Base-by-base conservation (phyloP, 2,113 vertebrate genomes). In the Mesoclemmys tuberculata region DNA sequence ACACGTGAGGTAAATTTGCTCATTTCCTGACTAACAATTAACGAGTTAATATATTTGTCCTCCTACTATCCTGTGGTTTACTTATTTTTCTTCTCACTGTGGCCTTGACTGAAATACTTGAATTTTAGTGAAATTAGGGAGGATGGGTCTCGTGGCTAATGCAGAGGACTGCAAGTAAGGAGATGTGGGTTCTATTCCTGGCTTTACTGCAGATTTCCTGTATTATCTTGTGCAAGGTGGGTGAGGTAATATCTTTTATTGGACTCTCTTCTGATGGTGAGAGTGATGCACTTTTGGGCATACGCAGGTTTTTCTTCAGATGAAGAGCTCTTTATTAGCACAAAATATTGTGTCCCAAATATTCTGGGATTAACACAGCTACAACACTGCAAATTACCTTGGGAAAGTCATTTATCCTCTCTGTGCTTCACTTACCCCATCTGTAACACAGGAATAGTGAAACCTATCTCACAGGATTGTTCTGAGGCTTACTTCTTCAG, bases 131-230 rank as follows among this genome's bases (percentile, higher is more conserved):
- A 77, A 35, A 2, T 52, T 71, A 80, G 11, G 12, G n/a, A 11
- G 38, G 4, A 26, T 0, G 27, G 46, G 12, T 77, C 48, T 31
- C 48, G 71, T 0, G 0, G 2, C 79, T 82, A 84, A 49, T 3
- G 11, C 27, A 89, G 12, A 5, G 1, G 0, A 24, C 1, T 49
- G 52, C 13, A 3, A 81, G 29, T 55, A 64, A 80, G 0, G 49
- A 19, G 52, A 2, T 16, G 18, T 89, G 35, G 1, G 38, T 80
- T 89, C 84, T 1, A 51, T 77, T 89, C 8, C 71, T 82, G 71
- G 3, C 18, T 52, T 74, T 31, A 21, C 18, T 68, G 18, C 35
- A 68, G 8, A 68, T 68, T 68, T 38, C 64, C n/a, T 38, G 5
- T 71, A 22, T 71, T 38, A 71, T n/a, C n/a, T 8, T 61, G 31